These are phyloP conservation scores for Telmatherina bonti DNA, from an alignment of 2,797 vertebrate species.

Conservation along the genomic window DNA sequence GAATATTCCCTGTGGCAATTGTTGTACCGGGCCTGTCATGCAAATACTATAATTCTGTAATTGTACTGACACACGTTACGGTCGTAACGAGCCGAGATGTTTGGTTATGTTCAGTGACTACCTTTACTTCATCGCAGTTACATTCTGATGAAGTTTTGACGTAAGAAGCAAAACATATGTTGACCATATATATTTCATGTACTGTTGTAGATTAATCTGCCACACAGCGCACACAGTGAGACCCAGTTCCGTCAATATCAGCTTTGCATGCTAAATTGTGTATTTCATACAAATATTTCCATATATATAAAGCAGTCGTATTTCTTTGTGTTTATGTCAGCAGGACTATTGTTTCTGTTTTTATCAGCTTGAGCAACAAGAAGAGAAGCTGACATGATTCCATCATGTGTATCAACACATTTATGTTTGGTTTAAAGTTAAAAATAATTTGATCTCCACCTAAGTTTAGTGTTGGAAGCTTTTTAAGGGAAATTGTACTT, in stretches of 20 bases:
- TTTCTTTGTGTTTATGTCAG: no score
- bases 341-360: no score
- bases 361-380: no score
- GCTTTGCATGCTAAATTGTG: not conserved
- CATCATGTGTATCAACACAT: not conserved
- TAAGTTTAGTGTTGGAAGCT: not conserved
- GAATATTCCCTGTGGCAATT: constrained; percentile 1
- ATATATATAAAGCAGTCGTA: no score
- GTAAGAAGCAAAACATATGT: not conserved
- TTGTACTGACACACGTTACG: not conserved
- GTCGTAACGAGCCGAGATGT: not conserved
- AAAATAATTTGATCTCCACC: not conserved
- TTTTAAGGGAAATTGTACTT: not conserved
- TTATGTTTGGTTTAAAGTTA: not conserved
- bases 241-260: not conserved
- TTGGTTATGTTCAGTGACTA: not conserved
- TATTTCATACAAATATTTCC: not conserved
- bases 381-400: no score
- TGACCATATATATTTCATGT: no score
- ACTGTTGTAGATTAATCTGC: not conserved
- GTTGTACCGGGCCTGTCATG: constrained; percentile 13
- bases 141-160: not conserved
- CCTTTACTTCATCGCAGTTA: not conserved
- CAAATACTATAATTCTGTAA: constrained; percentile 29
- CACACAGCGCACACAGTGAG: not conserved